phyloP scores from a whole-genome alignment of 2,888 invertebrate species.

The Oscheius sp. region DNA sequence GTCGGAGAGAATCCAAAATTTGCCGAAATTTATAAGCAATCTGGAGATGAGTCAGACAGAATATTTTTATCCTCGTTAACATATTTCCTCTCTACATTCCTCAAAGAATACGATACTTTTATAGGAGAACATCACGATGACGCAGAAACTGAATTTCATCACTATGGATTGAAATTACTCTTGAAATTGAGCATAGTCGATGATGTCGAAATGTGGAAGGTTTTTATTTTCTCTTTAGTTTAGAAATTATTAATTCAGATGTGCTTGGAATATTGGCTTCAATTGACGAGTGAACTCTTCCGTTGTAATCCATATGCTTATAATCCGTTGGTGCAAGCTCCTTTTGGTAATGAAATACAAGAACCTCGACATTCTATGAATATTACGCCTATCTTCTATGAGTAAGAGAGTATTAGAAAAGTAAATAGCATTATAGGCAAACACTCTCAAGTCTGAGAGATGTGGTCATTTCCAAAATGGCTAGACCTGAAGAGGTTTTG shows the following conservation, averaged over 20 bases:
- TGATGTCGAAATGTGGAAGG: conserved; percentile 97
- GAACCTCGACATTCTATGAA: conserved; percentile 12
- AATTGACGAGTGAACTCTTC: conserved; percentile 89
- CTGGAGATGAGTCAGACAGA: conserved; percentile 92
- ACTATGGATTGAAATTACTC: conserved; percentile 71
- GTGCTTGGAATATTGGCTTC: conserved; percentile 98
- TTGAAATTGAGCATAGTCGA: conserved; percentile 86
- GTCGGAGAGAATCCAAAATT: conserved; percentile 78
- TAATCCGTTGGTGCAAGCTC: too few relatives aligned
- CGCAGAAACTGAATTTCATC: conserved; percentile 45
- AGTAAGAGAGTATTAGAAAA: too few relatives aligned
- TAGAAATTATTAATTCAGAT: conserved; percentile 75
- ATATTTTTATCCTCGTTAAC: conserved; percentile 98
- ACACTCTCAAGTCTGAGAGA: conserved; percentile 78
- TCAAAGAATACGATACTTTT: conserved; percentile 87
- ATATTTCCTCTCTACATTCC: conserved; percentile 92
- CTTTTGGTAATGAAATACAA: too few relatives aligned
- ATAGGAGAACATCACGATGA: conserved; percentile 50
- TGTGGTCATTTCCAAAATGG: conserved; percentile 99
- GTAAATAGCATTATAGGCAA: too few relatives aligned
- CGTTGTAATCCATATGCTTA: conserved; percentile 81
- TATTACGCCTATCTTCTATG: neutral
- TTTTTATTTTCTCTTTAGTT: conserved; percentile 16
- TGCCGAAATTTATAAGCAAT: conserved; percentile 86
- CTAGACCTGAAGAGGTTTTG: conserved; percentile 98